Base-by-base conservation (phyloP, 2,888 invertebrate species). In the Cerastis rubricosa region DNA sequence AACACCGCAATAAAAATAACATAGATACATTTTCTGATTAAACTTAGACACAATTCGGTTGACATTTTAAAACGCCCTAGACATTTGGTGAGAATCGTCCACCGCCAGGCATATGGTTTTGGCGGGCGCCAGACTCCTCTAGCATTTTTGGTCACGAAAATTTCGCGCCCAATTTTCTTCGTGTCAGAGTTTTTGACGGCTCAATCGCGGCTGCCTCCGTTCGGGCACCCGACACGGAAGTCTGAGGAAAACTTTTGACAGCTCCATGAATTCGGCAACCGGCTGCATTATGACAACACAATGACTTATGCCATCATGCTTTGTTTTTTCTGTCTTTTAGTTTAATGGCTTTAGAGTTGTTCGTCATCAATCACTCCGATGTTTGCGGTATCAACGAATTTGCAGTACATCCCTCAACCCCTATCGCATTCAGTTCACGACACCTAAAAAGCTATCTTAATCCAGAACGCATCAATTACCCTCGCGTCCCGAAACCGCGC, bases 81-180 rank as follows among this genome's bases (percentile, higher is more conserved):
- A 92, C 89, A 76, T 86, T 85, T 86, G 91, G 94, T 96, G 96
- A 95, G 96, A 96, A 96, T 87, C 86, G 85, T 77, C 88, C 85
- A 90, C 93, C 93, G 87, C 91, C 86, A 85, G 90, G 83, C 96
- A 94, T 92, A 93, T 95, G 96, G 90, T 90, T 93, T 90, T 95
- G 94, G 92, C 96, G 91, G 93, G 92, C 90, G 94, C 91, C 92
- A 89, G 88, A 82, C 83, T 82, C 85, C 87, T 71, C 85, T 69
- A 90, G 79, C 87, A 89, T 93, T 94, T 94, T 93, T 90, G 91
- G 93, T 95, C 94, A 94, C 94, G 94, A 93, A 93, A 92, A 92
- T 94, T 94, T 95, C 93, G 92, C 94, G 95, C 93, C 95, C 93
- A 96, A 96, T 95, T 95, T 95, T 93, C 93, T 89, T 92, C 90